Conservation (phyloP, 2,113 vertebrate genomes). For the Dunckerocampus dactyliophorus region DNA sequence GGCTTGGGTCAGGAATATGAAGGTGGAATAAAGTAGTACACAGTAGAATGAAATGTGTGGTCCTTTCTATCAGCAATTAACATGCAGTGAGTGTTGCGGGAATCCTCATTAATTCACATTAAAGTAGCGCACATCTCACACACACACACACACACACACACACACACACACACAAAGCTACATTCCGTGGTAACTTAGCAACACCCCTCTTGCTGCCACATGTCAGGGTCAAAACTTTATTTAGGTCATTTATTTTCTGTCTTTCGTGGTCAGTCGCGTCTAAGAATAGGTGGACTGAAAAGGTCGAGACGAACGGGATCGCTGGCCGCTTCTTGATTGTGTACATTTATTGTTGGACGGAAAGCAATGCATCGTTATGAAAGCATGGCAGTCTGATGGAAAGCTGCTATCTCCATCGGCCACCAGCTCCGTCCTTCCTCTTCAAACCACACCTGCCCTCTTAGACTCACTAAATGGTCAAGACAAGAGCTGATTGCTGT, state of each 20-base stretch:
- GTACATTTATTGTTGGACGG: neutral
- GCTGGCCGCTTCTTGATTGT: conserved; percentile 7
- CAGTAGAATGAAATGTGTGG: too few species aligned
- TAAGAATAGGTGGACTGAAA: conserved; percentile 1
- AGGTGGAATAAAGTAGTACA: neutral
- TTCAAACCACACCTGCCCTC: too few species aligned
- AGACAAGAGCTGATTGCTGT: too few species aligned
- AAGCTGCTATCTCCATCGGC: conserved; percentile 4
- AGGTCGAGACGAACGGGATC: neutral
- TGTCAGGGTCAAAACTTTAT: conserved; percentile 14
- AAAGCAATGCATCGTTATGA: conserved; percentile 10
- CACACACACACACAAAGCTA: neutral
- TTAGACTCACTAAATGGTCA: too few species aligned
- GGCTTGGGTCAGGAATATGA: neutral
- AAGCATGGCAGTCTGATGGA: neutral
- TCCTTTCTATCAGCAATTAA: neutral
- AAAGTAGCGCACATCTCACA: neutral
- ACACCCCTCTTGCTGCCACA: neutral
- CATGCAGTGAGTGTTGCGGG: neutral
- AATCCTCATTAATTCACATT: neutral
- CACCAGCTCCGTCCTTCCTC: too few species aligned
- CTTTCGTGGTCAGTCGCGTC: neutral
- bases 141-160: neutral
- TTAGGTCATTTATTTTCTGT: too few species aligned
- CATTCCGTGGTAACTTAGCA: conserved; percentile 11